phyloP scores from a whole-genome alignment of 1,140 invertebrate genomes.

The Heliconius hewitsoni region DNA sequence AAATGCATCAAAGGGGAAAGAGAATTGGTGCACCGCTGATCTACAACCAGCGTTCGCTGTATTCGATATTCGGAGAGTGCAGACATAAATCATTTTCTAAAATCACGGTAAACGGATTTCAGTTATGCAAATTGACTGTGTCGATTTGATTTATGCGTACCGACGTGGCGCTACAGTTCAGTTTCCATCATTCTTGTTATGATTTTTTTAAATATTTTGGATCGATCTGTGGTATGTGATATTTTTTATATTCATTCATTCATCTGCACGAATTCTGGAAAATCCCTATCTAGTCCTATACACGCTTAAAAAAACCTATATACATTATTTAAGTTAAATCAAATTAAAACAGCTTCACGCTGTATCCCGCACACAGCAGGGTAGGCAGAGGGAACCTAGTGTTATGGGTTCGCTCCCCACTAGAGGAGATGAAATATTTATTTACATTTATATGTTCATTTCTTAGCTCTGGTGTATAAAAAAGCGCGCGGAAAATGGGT shows the following conservation, averaged over 20 bases:
- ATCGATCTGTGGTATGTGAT: background rate
- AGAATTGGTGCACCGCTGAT: conserved; percentile 13
- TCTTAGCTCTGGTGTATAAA: too few relatives aligned
- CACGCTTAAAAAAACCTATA: too few relatives aligned
- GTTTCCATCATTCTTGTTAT: background rate
- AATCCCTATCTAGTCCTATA: too few relatives aligned
- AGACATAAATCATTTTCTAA: conserved; percentile 23
- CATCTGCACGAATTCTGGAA: too few relatives aligned
- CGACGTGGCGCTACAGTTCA: background rate
- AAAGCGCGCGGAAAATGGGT: too few relatives aligned
- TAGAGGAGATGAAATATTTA: too few relatives aligned
- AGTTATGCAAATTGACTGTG: conserved; percentile 29
- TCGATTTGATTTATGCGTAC: conserved; percentile 18
- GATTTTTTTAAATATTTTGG: background rate
- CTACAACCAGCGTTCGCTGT: conserved; percentile 4
- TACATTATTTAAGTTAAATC: too few relatives aligned
- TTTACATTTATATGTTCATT: too few relatives aligned
- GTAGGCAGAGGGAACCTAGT: too few relatives aligned
- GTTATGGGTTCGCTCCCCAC: too few relatives aligned
- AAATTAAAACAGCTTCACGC: too few relatives aligned
- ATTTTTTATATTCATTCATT: background rate
- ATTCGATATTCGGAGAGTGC: conserved; percentile 7
- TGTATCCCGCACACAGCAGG: too few relatives aligned
- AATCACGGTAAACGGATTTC: conserved; percentile 22
- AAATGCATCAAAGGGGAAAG: conserved; percentile 2